phyloP scores from a whole-genome alignment of 2,888 invertebrate genomes.

The Hydropsyche betteni region DNA sequence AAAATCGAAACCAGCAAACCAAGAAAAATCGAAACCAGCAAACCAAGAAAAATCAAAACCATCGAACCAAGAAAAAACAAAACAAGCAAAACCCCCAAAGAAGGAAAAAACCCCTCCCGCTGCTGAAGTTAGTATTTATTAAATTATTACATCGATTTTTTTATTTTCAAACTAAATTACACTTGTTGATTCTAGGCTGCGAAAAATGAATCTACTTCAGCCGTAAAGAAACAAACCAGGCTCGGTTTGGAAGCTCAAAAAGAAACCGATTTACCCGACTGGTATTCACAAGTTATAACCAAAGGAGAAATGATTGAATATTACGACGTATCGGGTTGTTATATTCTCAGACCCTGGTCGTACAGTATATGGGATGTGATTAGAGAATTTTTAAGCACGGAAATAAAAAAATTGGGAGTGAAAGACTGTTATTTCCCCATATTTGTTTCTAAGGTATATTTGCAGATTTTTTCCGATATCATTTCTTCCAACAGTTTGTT shows the following conservation, averaged over 20 bases:
- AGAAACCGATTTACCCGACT: slow-evolving; percentile 91
- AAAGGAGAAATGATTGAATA: slow-evolving; percentile 95
- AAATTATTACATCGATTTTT: not conserved
- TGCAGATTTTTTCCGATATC: not conserved
- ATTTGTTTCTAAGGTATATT: slow-evolving; percentile 82
- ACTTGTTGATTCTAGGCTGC: not conserved
- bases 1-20: slow-evolving; percentile 51
- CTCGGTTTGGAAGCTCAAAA: slow-evolving; percentile 94
- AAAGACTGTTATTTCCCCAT: slow-evolving; percentile 98
- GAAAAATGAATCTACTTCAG: slow-evolving; percentile 62
- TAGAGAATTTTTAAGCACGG: slow-evolving; percentile 82
- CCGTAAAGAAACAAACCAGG: slow-evolving; percentile 88
- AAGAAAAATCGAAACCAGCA: slow-evolving; percentile 52
- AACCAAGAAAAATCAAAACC: slow-evolving; percentile 55
- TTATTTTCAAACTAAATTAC: too few species aligned
- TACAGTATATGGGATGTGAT: slow-evolving; percentile 96
- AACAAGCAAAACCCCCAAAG: slow-evolving; percentile 51
- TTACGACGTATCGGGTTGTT: slow-evolving; percentile 99
- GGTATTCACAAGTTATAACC: slow-evolving; percentile 93
- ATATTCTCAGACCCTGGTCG: slow-evolving; percentile 97
- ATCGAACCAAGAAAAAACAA: slow-evolving; percentile 50
- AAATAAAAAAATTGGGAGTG: slow-evolving; percentile 92
- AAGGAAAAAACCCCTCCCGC: slow-evolving; percentile 47
- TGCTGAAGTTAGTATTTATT: not conserved
- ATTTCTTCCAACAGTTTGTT: not conserved